Percentiles rank a stretch among this genome's conserved stretches.
Evolutionary conservation across 2,797 vertebrate genomes (phyloP).

Genomic region (Vespertilio murinus): DNA sequence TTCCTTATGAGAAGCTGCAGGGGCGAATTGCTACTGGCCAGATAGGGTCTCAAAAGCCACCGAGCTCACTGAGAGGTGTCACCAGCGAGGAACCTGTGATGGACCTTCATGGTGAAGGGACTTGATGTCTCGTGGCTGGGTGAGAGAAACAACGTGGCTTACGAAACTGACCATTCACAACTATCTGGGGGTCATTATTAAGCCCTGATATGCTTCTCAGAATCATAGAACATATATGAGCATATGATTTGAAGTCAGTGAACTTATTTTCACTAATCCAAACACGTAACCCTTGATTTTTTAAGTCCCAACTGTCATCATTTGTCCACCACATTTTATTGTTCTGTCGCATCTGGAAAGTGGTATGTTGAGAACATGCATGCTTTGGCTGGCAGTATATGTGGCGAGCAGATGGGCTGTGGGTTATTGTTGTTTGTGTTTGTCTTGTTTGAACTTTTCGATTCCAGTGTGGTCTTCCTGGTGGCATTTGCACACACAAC

Average conservation of each 20-base stretch:
- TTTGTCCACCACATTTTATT: not conserved
- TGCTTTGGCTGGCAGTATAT: not conserved
- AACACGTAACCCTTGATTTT: not conserved
- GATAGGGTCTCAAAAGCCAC: not conserved
- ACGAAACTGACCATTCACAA: not conserved
- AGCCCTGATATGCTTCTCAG: not conserved
- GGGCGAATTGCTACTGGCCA: not conserved
- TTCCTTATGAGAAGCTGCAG: not conserved
- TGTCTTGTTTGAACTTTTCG: slow-evolving; percentile 65
- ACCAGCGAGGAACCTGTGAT: not conserved
- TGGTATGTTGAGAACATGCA: not conserved
- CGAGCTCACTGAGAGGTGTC: not conserved
- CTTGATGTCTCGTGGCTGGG: not conserved
- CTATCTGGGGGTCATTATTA: not conserved
- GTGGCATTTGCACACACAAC: slow-evolving; percentile 55
- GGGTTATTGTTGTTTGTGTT: not conserved
- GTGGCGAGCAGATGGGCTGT: slow-evolving; percentile 46
- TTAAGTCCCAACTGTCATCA: not conserved
- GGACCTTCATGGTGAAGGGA: not conserved
- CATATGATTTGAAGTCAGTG: slow-evolving; percentile 5
- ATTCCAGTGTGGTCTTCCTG: slow-evolving; percentile 52
- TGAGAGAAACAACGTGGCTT: not conserved
- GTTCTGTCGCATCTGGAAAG: slow-evolving; percentile 20
- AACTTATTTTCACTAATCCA: slow-evolving; percentile 36
- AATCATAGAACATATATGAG: not conserved